Conservation (phyloP, 2,113 vertebrate species). For the Anoura caudifer region DNA sequence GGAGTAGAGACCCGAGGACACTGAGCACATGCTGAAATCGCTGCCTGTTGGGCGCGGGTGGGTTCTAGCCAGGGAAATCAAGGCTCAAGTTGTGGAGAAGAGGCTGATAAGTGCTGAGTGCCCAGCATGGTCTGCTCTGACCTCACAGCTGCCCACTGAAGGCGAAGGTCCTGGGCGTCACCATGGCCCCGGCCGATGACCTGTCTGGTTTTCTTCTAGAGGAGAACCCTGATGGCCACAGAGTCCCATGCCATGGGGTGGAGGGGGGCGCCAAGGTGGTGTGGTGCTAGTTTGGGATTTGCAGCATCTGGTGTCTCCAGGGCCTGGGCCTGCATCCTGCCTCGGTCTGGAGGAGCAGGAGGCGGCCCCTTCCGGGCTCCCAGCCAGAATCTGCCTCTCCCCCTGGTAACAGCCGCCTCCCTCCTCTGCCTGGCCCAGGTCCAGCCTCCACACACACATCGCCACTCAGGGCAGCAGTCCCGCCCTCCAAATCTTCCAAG, state of each 20-base stretch:
- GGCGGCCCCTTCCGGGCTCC: constrained; percentile 34
- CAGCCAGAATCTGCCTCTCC: constrained; percentile 39
- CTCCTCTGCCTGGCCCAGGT: background rate
- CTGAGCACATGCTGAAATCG: background rate
- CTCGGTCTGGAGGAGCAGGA: background rate
- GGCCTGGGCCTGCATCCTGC: background rate
- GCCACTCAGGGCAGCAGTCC: background rate
- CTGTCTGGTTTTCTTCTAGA: background rate
- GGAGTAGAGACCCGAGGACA: background rate
- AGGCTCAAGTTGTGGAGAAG: background rate
- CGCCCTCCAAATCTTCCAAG: background rate
- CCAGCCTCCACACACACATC: background rate
- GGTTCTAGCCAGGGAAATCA: background rate
- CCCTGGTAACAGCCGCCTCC: constrained; percentile 56
- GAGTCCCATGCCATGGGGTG: accelerated
- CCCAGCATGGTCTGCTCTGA: accelerated
- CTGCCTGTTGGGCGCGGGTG: background rate
- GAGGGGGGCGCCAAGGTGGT: accelerated
- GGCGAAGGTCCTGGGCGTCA: background rate
- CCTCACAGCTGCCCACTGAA: background rate
- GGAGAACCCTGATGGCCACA: background rate
- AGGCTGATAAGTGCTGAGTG: too few species aligned
- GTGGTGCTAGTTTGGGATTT: background rate
- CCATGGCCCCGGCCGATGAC: background rate
- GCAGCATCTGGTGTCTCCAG: background rate